Base-by-base conservation (phyloP, 2,797 vertebrate species). In the Cheirogaleus major region DNA sequence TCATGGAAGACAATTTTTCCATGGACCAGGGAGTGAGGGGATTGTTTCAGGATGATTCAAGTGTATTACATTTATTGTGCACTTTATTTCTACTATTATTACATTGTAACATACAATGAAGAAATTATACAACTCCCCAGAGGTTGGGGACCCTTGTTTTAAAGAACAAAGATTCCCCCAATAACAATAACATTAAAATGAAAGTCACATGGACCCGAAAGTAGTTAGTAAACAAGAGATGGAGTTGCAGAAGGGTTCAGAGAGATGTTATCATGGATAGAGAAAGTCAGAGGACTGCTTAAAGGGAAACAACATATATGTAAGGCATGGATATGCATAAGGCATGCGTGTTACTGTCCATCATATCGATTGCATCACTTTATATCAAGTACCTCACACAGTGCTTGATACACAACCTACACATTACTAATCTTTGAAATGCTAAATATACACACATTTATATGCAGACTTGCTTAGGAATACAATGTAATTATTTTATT, bases 81-180 rank as follows among this genome's bases (percentile, higher is more conserved):
- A 25, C 55, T 57, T 57, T 57, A 57, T 57, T 25, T 57, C 22
- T 57, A 57, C 11, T 57, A 57, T 23, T 57, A 57, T 57, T 57
- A 57, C 55, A 57, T 11, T 57, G 55, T 57, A 57, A 57, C 55
- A 57, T 25, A 57, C 55, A 57, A 57, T 57, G 55, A 57, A 57
- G 25, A 25, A 25, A 57, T 25, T 57, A 57, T 57, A 57, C 55
- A 57, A 25, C 22, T 57, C 55, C 23, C 23, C 55, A 25, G 55
- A 57, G 23, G 22, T 57, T 25, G 18, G 52, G 20, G 52, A 55
- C 52, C 18, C 7, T 55, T 55, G 55, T 35, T 90, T 90, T 43
- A 92, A 89, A 81, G 79, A 95, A 72, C 32, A 92, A 88, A 91
- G 43, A 41, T 69, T 69, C 25, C 75, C 52, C 27, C 48, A 65